Conservation (phyloP, 2,888 invertebrate genomes). For the Allolobophora icterica region DNA sequence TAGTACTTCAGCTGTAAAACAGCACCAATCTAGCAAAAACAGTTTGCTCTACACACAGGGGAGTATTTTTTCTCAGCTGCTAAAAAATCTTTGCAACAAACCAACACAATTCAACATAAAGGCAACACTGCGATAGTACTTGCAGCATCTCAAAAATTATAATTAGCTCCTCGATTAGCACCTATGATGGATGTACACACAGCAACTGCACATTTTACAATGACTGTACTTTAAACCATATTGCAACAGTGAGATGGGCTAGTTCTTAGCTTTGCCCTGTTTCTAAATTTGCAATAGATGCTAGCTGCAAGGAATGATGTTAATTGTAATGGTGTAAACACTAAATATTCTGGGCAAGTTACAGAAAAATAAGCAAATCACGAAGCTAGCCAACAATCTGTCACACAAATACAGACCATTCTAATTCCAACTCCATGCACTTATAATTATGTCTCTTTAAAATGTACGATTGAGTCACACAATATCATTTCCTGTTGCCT, state of each 20-base stretch:
- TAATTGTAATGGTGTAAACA: background rate
- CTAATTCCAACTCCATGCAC: too few species aligned
- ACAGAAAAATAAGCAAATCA: too few species aligned
- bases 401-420: too few species aligned
- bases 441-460: background rate
- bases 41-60: background rate
- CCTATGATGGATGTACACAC: background rate
- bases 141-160: background rate
- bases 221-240: background rate
- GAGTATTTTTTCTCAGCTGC: background rate
- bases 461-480: background rate
- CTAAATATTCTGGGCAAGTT: background rate
- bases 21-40: background rate
- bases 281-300: background rate
- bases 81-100: background rate
- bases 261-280: background rate
- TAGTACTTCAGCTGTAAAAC: background rate
- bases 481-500: background rate
- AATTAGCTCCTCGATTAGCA: conserved; percentile 6
- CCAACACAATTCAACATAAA: background rate
- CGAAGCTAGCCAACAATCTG: too few species aligned
- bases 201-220: conserved; percentile 8
- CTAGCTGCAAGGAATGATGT: background rate
- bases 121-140: background rate
- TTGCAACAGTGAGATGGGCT: background rate